Evolutionary conservation across 2,797 vertebrate genomes (phyloP).

Genomic region (Phataginus tetradactyla): DNA sequence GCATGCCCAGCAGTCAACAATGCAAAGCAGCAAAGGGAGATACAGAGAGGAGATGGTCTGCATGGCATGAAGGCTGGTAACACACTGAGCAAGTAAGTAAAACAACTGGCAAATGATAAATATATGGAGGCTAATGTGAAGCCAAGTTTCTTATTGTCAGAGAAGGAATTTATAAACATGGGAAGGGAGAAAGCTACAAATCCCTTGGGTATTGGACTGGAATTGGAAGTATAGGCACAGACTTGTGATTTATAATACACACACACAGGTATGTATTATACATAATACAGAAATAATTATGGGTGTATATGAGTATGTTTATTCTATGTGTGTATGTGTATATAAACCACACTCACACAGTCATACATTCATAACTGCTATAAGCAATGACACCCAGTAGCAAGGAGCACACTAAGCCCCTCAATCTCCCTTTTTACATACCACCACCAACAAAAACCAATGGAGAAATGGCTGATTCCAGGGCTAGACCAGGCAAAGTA

Average conservation of each 20-base stretch:
- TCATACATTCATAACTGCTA: neutral
- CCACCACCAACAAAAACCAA: neutral
- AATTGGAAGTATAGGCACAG: neutral
- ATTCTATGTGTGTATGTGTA: neutral
- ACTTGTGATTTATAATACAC: neutral
- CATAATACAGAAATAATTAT: neutral
- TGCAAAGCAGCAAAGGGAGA: neutral
- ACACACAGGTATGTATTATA: neutral
- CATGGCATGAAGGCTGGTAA: neutral
- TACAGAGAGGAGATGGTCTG: neutral
- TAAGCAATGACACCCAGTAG: neutral
- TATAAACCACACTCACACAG: neutral
- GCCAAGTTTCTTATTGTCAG: neutral
- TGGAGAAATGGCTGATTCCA: constrained; percentile 50
- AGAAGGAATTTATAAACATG: constrained; percentile 16
- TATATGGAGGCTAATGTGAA: neutral
- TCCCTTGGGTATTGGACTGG: neutral
- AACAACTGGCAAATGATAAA: constrained; percentile 16
- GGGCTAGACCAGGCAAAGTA: constrained; percentile 59
- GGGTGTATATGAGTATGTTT: neutral
- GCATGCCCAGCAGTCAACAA: neutral
- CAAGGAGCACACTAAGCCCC: neutral
- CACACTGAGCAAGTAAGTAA: neutral
- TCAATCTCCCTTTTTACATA: constrained; percentile 59
- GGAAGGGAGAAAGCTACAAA: neutral